Evolutionary conservation across 2,113 vertebrate genomes (phyloP).

Genomic region (Channa argus): DNA sequence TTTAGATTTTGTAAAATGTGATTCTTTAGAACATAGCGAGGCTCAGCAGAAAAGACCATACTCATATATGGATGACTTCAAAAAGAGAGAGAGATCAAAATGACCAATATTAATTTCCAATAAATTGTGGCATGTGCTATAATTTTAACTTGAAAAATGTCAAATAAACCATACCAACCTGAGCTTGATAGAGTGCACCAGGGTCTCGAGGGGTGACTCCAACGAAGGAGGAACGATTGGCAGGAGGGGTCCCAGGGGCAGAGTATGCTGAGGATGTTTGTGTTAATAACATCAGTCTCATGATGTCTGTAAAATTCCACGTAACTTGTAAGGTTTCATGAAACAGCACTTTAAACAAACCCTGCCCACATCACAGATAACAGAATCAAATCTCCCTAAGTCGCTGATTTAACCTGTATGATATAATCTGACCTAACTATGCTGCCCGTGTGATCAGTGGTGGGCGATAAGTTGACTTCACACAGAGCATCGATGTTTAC

Average conservation of each 20-base stretch:
- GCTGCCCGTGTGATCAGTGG: neutral
- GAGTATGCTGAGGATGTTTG: constrained; percentile 89
- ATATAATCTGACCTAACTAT: neutral
- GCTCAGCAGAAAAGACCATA: no score
- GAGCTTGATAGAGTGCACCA: constrained; percentile 94
- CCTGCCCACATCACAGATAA: neutral
- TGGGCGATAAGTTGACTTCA: neutral
- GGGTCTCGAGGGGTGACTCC: constrained; percentile 95
- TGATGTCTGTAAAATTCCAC: constrained; percentile 8
- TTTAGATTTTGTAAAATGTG: no score
- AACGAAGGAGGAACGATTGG: constrained; percentile 95
- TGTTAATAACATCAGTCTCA: constrained; percentile 43
- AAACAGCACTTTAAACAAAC: constrained; percentile 14
- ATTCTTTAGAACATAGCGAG: no score
- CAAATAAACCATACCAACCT: constrained; percentile 81
- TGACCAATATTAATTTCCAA: no score
- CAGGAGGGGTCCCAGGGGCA: constrained; percentile 93
- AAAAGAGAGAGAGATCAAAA: no score
- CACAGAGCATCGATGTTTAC: no score
- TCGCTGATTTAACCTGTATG: neutral
- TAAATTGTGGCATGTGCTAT: no score
- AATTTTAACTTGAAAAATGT: no score
- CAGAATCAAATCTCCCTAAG: neutral
- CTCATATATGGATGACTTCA: no score
- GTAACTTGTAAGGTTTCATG: constrained; percentile 11